phyloP scores from a whole-genome alignment of 1,140 invertebrate species.

The Schlechtendalia chinensis region DNA sequence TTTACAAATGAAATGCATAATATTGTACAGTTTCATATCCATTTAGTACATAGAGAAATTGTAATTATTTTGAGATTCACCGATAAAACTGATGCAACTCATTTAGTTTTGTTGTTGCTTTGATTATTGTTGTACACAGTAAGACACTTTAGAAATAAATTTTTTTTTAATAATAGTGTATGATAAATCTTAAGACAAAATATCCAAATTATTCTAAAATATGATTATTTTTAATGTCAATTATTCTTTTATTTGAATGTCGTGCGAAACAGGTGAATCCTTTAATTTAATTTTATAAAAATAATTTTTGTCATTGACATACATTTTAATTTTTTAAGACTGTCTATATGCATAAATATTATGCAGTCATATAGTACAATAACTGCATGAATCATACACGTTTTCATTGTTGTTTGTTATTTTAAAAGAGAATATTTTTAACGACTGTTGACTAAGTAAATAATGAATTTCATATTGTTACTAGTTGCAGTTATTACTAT shows the following conservation, averaged over 20 bases:
- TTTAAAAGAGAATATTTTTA: constrained; percentile 22
- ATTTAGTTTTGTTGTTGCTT: too few species aligned
- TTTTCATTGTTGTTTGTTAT: not conserved
- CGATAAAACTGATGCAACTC: too few species aligned
- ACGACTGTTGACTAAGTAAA: not conserved
- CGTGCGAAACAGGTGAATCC: not conserved
- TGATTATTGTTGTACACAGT: too few species aligned
- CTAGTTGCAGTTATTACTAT: not conserved
- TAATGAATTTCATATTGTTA: not conserved
- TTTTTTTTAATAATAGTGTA: too few species aligned
- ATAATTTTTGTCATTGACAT: constrained; percentile 7
- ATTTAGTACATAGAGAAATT: too few species aligned
- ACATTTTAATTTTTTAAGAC: constrained; percentile 11
- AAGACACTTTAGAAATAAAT: too few species aligned
- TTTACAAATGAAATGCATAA: too few species aligned
- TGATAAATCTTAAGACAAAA: too few species aligned
- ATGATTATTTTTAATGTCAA: not conserved
- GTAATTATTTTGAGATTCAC: too few species aligned
- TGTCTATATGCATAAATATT: not conserved
- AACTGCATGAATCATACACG: too few species aligned
- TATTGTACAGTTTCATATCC: too few species aligned
- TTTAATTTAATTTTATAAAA: not conserved
- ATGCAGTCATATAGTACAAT: not conserved
- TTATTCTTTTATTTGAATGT: constrained; percentile 19
- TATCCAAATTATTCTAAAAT: not conserved